Evolutionary conservation across 1,140 invertebrate genomes (phyloP).

Genomic region (Heliconius melpomene): DNA sequence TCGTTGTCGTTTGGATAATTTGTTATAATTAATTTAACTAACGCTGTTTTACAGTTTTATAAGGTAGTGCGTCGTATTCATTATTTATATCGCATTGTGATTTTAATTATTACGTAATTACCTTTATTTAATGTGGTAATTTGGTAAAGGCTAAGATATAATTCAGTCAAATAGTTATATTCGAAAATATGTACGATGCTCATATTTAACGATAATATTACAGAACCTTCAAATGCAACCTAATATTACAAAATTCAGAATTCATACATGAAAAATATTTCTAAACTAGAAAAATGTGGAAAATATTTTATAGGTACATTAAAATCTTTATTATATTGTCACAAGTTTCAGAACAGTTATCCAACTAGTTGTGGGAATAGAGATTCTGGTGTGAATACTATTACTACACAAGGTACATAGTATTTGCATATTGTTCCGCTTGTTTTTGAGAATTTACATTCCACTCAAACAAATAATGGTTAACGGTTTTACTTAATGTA

Average conservation of each 20-base stretch:
- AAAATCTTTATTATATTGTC: slow-evolving; percentile 3
- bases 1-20: background rate
- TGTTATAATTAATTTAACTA: slow-evolving; percentile 14
- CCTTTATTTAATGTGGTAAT: too few species aligned
- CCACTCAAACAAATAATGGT: slow-evolving; percentile 60
- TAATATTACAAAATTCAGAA: background rate
- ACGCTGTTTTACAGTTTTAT: background rate
- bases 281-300: background rate
- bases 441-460: slow-evolving; percentile 68
- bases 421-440: slow-evolving; percentile 70
- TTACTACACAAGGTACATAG: slow-evolving; percentile 31
- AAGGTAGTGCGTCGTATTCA: too few species aligned
- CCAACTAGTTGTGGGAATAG: slow-evolving; percentile 38
- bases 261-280: background rate
- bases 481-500: slow-evolving; percentile 38
- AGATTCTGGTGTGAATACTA: slow-evolving; percentile 44
- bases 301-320: background rate
- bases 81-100: too few species aligned
- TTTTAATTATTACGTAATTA: too few species aligned
- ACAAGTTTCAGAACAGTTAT: slow-evolving; percentile 40
- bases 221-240: background rate
- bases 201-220: background rate
- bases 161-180: background rate
- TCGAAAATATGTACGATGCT: background rate
- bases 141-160: background rate